Evolutionary conservation across 2,797 vertebrate species (phyloP).

Genomic region (Lutjanus argentimaculatus): DNA sequence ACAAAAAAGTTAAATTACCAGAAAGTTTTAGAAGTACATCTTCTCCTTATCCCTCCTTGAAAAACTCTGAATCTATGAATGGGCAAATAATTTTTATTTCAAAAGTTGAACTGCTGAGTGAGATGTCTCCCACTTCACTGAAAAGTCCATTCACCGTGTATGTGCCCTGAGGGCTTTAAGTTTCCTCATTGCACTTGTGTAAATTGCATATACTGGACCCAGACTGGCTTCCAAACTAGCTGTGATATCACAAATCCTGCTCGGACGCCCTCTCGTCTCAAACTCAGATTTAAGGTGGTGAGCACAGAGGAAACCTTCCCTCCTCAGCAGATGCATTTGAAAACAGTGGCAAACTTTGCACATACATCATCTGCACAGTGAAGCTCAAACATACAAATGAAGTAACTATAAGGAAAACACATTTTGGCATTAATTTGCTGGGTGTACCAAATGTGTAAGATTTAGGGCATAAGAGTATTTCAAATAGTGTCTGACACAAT

Average conservation of each 20-base stretch:
- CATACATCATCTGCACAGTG: not conserved
- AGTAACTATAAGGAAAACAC: not conserved
- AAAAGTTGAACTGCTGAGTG: slow-evolving; percentile 3
- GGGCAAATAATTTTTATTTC: slow-evolving; percentile 19
- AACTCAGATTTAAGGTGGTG: not conserved
- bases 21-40: not conserved
- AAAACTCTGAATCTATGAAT: slow-evolving; percentile 1
- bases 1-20: not conserved
- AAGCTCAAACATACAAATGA: not conserved
- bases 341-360: not conserved
- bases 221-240: not conserved
- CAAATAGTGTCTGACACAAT: slow-evolving; percentile 48
- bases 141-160: not conserved
- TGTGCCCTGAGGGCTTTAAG: not conserved
- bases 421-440: slow-evolving; percentile 62
- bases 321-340: not conserved
- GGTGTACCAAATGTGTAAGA: slow-evolving; percentile 61
- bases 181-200: not conserved
- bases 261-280: no score
- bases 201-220: not conserved
- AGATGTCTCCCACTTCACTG: not conserved
- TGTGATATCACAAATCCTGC: not conserved
- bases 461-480: slow-evolving; percentile 45
- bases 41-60: not conserved
- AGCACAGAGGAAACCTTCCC: not conserved